A percentile compares a stretch with the other conserved stretches of the same genome.
These are phyloP conservation scores for Acheta domesticus DNA, from an alignment of 2,888 invertebrate species.

Conservation along the genomic window DNA sequence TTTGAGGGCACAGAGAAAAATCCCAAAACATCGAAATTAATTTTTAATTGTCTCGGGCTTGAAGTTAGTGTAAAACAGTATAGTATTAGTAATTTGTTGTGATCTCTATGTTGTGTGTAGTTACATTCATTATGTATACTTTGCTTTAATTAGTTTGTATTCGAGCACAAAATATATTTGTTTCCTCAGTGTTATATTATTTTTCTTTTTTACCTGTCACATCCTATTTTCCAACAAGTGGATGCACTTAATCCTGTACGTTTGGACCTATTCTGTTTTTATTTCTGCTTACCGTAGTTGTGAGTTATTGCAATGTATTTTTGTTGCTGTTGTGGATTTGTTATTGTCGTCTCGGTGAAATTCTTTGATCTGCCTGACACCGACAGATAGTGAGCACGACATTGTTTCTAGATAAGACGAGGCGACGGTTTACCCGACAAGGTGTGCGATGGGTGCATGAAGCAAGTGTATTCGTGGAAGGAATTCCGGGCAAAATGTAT, in stretches of 20 bases:
- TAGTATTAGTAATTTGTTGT: background rate
- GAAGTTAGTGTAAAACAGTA: conserved; percentile 19
- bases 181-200: conserved; percentile 4
- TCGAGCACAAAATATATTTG: background rate
- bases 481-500: conserved; percentile 23
- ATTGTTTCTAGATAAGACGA: conserved; percentile 24
- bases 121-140: background rate
- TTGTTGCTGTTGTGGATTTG: background rate
- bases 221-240: background rate
- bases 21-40: conserved; percentile 22
- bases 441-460: conserved; percentile 31
- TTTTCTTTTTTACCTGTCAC: background rate
- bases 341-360: background rate
- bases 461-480: conserved; percentile 26
- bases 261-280: background rate
- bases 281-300: background rate
- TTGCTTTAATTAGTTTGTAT: background rate
- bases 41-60: conserved; percentile 26
- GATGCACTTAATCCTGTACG: background rate
- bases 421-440: conserved; percentile 30
- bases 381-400: background rate
- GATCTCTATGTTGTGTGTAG: background rate
- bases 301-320: background rate
- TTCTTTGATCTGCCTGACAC: background rate
- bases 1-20: conserved; percentile 19